Evolutionary conservation across 2,113 vertebrate species (phyloP), one percentile per base, ranked within the genome.

Genomic region (Dasyornis broadbenti): DNA sequence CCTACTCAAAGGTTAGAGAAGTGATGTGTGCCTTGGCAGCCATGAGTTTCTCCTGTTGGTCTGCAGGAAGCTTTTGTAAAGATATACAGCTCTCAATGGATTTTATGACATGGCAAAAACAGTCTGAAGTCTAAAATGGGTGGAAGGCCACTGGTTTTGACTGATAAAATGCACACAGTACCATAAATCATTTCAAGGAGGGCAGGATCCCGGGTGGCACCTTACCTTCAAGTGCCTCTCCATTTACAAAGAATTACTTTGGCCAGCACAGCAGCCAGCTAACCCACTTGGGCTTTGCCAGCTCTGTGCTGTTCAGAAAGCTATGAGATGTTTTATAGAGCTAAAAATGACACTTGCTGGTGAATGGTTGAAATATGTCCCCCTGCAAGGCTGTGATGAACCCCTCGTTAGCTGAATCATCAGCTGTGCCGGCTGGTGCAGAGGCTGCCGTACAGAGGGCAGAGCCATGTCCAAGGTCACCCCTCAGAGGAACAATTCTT

Each of bases 181-280:
- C 94, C 86, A 86, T 96, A 92, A 96, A 97, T 96, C 81, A 95
- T 26, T 87, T 82, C 68, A 56, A 88, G 95, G 89, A 95, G 94
- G 94, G 81, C 91, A 93, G 82, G 93, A 93, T 97, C 97, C 89
- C 83, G 2, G 86, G 94, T 65, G 96, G 92, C 91, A 97, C 96
- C 95, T 97, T 95, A 85, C 71, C 83, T 97, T 96, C 70, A 26
- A 95, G 91, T 96, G 96, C 96, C 82, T 97, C 89, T 95, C 90
- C 96, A 84, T 95, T 96, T 92, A 71, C 30, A 45, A 91, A 94
- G 94, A 97, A 97, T 97, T 81, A 94, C 96, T 97, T 94, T 94
- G 96, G 96, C 91, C 96, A 91, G 86, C 20, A 45, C 61, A 50
- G 92, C 80, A 57, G 97, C 97, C 95, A 84, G 84, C 47, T n/a